These are phyloP conservation scores for Hapalemur alaotrensis DNA, from an alignment of 2,797 vertebrate species.

Conservation along the genomic window DNA sequence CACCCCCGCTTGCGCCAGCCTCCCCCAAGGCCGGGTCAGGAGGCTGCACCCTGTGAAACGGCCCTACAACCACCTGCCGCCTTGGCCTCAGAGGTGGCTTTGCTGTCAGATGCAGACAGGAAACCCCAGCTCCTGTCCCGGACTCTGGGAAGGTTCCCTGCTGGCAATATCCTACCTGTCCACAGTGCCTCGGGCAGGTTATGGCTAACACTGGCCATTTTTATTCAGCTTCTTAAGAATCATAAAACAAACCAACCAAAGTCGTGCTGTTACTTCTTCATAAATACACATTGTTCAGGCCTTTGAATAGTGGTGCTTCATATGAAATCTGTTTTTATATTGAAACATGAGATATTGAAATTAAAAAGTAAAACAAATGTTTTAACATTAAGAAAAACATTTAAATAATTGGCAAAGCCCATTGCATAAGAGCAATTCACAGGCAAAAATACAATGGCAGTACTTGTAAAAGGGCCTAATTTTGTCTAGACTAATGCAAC, in stretches of 20 bases:
- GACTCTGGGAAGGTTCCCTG: neutral
- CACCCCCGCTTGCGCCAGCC: fast-evolving
- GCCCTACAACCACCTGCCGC: neutral
- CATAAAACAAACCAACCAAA: neutral
- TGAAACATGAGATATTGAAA: neutral
- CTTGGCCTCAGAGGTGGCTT: neutral
- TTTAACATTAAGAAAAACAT: neutral
- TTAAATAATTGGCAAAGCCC: neutral
- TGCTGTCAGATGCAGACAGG: neutral
- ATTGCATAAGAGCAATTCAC: neutral
- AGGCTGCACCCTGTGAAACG: fast-evolving
- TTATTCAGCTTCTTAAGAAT: neutral
- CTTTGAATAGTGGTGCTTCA: neutral
- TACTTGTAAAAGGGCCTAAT: neutral
- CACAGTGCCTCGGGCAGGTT: neutral
- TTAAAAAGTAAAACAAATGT: neutral
- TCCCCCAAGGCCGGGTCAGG: neutral
- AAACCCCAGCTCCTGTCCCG: neutral
- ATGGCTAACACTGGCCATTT: neutral
- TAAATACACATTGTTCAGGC: neutral
- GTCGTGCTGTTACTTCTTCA: neutral
- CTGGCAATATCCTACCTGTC: neutral
- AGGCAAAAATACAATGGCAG: neutral
- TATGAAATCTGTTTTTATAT: neutral
- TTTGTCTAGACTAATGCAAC: neutral